Evolutionary conservation across 2,888 invertebrate species (phyloP), one percentile per base, ranked within the genome.

Genomic region (Andricus curvator): DNA sequence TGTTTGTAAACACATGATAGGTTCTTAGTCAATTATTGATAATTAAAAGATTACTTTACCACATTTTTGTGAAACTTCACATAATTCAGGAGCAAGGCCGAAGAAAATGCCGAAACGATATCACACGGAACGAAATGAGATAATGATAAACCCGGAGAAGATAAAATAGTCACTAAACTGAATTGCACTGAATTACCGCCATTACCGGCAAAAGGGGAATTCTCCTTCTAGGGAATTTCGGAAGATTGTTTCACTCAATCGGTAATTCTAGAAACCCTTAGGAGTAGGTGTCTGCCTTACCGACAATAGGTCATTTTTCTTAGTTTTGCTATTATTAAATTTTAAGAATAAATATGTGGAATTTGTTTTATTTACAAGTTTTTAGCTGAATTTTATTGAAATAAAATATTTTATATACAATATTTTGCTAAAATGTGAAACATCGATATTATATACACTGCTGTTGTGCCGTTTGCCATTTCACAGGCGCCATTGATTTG

Each of bases 1-100:
- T 88, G 87, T 88, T 88, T 88, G 88, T 89, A 89, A 89, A 89
- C 89, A 89, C 86, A 85, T 70, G 37, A 20, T 0, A 11, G 2
- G 15, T 13, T 13, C 13, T 33, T 15, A 13, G 20, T n/a, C 66
- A 60, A 66, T 48, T 79, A 37, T 62, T 22, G 56, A 76, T 77
- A 68, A 78, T n/a, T n/a, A 37, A 6, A 22, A 74, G 51, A 37
- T 68, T 22, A 56, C 77, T 87, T 89, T 84, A 89, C 89, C 89
- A 87, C 89, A 89, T 89, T 81, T 88, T 88, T 85, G 70, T 67
- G 78, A 62, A 78, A 80, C 83, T 51, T 37, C 56, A 60, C 56
- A 33, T 83, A 60, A n/a, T 29, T 64, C 37, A 4, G 11, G 25
- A 15, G 20, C 41, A 33, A n/a, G 44, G n/a, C 20, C 33, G 64